Conservation (phyloP, 2,797 vertebrate species). For the Morus bassanus region DNA sequence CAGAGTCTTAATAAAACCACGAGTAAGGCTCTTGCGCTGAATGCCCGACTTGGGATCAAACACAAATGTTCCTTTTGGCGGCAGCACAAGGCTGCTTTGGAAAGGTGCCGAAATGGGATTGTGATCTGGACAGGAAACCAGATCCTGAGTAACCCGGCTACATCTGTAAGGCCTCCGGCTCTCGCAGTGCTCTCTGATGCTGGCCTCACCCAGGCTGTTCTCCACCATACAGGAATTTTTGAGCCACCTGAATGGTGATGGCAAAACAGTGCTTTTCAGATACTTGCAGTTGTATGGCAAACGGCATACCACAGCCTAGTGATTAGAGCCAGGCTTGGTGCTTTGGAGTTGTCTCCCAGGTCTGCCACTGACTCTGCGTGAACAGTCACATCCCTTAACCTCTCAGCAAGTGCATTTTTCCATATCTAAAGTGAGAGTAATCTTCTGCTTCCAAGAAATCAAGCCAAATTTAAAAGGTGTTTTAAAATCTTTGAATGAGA, state of each 20-base stretch:
- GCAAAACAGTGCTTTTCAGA: background rate
- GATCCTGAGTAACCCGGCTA: background rate
- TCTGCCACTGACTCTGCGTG: rapidly evolving
- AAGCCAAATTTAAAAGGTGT: background rate
- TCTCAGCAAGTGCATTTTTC: background rate
- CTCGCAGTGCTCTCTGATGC: background rate
- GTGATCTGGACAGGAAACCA: background rate
- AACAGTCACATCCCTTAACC: too few species aligned
- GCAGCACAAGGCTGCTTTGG: background rate
- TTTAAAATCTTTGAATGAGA: background rate
- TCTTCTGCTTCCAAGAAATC: background rate
- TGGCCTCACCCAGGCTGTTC: background rate
- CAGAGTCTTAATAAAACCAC: background rate
- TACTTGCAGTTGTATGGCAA: rapidly evolving
- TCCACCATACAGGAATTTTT: rapidly evolving
- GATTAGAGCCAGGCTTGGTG: background rate
- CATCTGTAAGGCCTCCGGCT: background rate
- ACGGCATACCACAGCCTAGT: rapidly evolving
- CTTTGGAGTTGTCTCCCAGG: background rate
- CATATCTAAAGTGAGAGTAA: background rate
- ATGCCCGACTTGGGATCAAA: background rate
- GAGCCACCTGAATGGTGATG: background rate
- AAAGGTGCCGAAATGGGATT: background rate
- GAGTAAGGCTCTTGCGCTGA: background rate
- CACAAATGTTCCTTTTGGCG: background rate